phyloP scores from a whole-genome alignment of 2,113 vertebrate genomes.

The Elaphurus davidianus region DNA sequence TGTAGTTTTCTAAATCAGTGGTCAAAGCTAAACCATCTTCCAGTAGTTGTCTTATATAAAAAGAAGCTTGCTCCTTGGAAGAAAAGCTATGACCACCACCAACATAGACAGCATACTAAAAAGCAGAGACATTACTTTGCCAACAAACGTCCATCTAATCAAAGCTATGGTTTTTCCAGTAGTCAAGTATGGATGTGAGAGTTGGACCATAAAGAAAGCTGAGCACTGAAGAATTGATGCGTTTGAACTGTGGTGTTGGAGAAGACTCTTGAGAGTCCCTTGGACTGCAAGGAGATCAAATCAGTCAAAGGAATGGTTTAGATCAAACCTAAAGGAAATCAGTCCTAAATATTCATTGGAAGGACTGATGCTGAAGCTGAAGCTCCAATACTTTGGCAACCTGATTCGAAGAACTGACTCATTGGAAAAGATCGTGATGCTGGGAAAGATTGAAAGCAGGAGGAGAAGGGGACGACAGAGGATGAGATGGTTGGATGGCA shows the following conservation, averaged over 20 bases:
- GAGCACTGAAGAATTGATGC: not conserved
- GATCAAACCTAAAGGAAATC: not conserved
- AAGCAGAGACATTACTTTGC: not conserved
- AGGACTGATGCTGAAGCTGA: not conserved
- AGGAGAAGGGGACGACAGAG: not conserved
- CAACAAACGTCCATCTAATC: not conserved
- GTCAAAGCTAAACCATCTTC: not conserved
- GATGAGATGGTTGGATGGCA: not conserved
- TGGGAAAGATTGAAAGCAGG: not conserved
- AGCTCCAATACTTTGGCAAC: not conserved
- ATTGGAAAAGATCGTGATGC: not conserved
- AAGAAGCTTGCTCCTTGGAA: not conserved
- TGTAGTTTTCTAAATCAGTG: not conserved
- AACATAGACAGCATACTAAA: not conserved
- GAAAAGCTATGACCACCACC: not conserved
- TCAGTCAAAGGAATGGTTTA: not conserved
- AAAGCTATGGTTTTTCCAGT: not conserved
- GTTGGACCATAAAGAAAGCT: not conserved
- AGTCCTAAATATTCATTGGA: not conserved
- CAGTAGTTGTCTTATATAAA: not conserved
- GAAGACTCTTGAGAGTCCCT: not conserved
- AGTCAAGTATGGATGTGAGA: not conserved
- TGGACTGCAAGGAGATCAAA: not conserved
- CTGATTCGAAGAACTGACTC: not conserved
- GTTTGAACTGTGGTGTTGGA: not conserved